These are phyloP conservation scores for Buceros bicornis DNA, from an alignment of 2,797 vertebrate genomes.

Conservation along the genomic window DNA sequence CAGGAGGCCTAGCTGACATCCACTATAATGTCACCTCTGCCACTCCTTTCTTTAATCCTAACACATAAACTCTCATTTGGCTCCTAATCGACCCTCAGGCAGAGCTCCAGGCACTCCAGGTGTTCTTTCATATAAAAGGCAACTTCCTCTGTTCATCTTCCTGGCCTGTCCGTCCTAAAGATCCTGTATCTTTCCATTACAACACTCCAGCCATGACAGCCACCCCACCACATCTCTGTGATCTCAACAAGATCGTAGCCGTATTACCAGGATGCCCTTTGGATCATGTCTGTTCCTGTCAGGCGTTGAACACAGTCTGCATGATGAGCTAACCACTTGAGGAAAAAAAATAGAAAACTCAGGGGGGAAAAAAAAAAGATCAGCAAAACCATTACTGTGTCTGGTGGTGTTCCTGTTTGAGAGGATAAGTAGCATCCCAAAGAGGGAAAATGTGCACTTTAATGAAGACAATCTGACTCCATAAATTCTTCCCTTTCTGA, in stretches of 20 bases:
- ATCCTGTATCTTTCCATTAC: not conserved
- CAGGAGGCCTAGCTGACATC: not conserved
- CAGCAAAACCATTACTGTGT: not conserved
- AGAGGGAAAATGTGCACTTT: fast-evolving
- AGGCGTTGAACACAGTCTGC: not conserved
- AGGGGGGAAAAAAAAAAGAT: fast-evolving
- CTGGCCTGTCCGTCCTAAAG: not conserved
- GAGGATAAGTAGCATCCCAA: not conserved
- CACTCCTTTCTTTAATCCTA: not conserved
- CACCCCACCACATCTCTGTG: fast-evolving
- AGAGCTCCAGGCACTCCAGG: not conserved
- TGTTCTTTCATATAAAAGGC: not conserved
- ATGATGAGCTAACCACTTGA: not conserved
- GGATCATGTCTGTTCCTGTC: not conserved
- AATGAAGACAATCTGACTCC: not conserved
- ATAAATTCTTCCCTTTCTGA: not conserved
- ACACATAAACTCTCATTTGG: no score
- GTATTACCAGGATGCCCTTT: not conserved
- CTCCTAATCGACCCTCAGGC: not conserved
- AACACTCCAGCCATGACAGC: not conserved
- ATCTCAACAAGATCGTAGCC: not conserved
- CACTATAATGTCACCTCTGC: not conserved
- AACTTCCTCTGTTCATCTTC: not conserved
- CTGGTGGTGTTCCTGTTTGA: not conserved
- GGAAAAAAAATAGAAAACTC: not conserved